These are phyloP conservation scores for Kryptolebias ocellatus DNA, from an alignment of 2,797 vertebrate species.

Conservation along the genomic window DNA sequence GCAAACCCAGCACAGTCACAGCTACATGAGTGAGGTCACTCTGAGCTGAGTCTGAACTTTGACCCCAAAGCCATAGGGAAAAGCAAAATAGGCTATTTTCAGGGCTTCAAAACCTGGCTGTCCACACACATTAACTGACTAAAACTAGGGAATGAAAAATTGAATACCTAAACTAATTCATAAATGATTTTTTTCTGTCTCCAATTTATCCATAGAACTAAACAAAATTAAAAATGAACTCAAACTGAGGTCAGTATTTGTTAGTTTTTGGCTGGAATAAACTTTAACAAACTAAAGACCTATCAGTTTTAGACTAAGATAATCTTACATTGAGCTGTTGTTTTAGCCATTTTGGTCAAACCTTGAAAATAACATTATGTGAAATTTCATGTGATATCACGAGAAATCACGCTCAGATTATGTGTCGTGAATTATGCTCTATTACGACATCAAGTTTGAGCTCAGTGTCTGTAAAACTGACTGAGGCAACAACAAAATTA, in stretches of 20 bases:
- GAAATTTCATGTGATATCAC: too few species aligned
- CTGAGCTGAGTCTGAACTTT: conserved; percentile 50
- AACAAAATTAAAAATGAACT: neutral
- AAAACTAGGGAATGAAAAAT: conserved; percentile 15
- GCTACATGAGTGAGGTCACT: conserved; percentile 32
- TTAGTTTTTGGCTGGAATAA: neutral
- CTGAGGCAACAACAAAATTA: neutral
- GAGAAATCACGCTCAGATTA: too few species aligned
- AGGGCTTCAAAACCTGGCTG: conserved; percentile 27
- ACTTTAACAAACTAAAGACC: too few species aligned
- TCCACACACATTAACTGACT: conserved; percentile 22
- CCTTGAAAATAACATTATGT: too few species aligned
- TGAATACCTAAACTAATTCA: conserved; percentile 3
- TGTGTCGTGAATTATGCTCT: too few species aligned
- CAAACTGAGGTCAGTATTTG: conserved; percentile 4
- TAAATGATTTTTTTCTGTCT: neutral
- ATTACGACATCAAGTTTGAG: too few species aligned
- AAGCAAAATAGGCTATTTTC: conserved; percentile 22
- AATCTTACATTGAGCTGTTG: too few species aligned
- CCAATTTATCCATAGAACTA: neutral
- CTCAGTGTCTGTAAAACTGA: too few species aligned
- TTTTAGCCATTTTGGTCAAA: too few species aligned
- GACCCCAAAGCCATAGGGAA: conserved; percentile 27
- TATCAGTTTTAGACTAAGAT: too few species aligned
- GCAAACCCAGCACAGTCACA: conserved; percentile 29